phyloP scores from a whole-genome alignment of 1,140 invertebrate species.

The Drosophila parvula region DNA sequence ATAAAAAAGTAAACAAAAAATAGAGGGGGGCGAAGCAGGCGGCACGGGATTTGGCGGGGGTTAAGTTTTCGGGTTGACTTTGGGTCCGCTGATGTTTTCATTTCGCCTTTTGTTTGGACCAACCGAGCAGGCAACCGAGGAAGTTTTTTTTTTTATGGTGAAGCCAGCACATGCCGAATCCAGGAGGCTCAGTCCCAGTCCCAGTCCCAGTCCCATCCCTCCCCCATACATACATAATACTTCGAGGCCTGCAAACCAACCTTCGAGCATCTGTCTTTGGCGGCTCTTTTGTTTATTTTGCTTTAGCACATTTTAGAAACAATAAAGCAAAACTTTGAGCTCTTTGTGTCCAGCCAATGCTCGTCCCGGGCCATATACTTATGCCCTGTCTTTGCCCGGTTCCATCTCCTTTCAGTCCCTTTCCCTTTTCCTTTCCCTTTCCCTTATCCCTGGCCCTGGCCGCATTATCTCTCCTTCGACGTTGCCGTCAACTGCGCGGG shows the following conservation, averaged over 20 bases:
- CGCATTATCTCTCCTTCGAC: slow-evolving; percentile 65
- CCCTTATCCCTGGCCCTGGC: not conserved
- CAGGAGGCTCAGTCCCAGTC: too few relatives aligned
- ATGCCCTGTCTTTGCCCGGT: not conserved
- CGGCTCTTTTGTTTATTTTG: slow-evolving; percentile 70
- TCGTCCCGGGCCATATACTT: slow-evolving; percentile 21
- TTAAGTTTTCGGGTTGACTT: slow-evolving; percentile 52
- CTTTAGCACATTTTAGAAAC: slow-evolving; percentile 79
- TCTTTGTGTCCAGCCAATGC: slow-evolving; percentile 63
- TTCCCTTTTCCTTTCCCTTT: not conserved
- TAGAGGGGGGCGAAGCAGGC: not conserved
- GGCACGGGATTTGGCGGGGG: not conserved
- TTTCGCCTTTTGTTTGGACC: slow-evolving; percentile 43
- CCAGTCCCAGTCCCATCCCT: too few relatives aligned
- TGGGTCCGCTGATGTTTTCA: slow-evolving; percentile 72
- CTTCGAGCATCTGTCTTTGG: slow-evolving; percentile 40
- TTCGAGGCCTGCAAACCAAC: too few relatives aligned
- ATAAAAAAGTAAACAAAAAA: slow-evolving; percentile 42
- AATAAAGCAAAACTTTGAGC: slow-evolving; percentile 79
- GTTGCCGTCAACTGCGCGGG: slow-evolving; percentile 28
- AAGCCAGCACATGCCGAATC: slow-evolving; percentile 43
- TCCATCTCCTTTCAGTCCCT: not conserved
- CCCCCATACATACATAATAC: not conserved
- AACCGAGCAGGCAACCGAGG: slow-evolving; percentile 1
- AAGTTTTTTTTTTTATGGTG: slow-evolving; percentile 36